Percentiles rank a stretch among this genome's conserved stretches.
Conservation (phyloP, 2,797 vertebrate species). For the Crossoptilon crossoptilon region DNA sequence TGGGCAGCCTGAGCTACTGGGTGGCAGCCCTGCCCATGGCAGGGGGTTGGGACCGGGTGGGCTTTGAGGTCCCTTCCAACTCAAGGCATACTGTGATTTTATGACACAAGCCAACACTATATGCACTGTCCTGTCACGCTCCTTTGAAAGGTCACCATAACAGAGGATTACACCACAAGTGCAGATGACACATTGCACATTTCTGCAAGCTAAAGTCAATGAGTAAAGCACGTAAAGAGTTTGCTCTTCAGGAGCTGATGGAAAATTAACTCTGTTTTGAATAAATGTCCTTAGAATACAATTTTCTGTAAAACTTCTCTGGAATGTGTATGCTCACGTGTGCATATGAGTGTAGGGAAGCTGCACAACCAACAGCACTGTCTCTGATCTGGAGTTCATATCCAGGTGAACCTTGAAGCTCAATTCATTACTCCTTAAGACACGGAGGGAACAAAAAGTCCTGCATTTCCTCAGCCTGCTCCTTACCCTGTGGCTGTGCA, state of each 20-base stretch:
- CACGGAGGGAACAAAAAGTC: neutral
- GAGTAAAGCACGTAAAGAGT: neutral
- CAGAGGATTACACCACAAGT: neutral
- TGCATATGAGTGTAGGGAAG: accelerated
- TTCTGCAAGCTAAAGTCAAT: neutral
- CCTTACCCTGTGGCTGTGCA: neutral
- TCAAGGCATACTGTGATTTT: too few species aligned
- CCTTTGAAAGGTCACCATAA: neutral
- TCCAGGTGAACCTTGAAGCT: neutral
- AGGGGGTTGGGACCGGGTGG: too few species aligned
- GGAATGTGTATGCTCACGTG: neutral
- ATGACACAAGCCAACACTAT: neutral
- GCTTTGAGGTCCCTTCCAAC: too few species aligned
- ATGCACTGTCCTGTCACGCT: neutral
- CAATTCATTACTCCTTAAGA: accelerated
- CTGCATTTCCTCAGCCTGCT: neutral
- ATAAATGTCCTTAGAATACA: neutral
- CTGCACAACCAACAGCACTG: neutral
- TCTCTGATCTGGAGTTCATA: neutral
- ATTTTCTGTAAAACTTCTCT: neutral
- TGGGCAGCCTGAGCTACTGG: too few species aligned
- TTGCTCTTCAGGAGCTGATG: neutral
- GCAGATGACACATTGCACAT: neutral
- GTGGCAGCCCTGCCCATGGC: too few species aligned
- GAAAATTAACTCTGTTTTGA: neutral